These are phyloP conservation scores for Sisor rabdophorus DNA, from an alignment of 2,113 vertebrate genomes.

Conservation along the genomic window DNA sequence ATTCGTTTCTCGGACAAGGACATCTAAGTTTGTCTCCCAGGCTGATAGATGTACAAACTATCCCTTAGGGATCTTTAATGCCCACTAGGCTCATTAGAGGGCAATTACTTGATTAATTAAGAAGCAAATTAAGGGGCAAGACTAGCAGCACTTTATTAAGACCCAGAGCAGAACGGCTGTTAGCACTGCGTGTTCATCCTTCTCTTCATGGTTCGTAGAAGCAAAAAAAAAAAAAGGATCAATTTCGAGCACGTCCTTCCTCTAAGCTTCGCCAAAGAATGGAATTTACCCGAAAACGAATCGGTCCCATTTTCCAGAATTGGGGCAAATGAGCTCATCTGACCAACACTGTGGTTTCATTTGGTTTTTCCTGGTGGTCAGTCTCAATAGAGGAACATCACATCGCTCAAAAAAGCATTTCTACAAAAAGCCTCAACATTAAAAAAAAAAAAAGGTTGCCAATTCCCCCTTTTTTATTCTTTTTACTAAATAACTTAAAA, in stretches of 20 bases:
- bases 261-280: no score
- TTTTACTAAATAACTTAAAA: no score
- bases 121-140: conserved; percentile 32
- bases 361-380: not conserved
- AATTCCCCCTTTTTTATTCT: no score
- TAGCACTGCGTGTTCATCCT: conserved; percentile 6
- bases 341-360: not conserved
- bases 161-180: conserved; percentile 19
- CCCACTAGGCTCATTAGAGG: conserved; percentile 40
- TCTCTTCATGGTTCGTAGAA: not conserved
- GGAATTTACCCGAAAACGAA: not conserved
- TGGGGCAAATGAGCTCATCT: not conserved
- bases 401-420: not conserved
- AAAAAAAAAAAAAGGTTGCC: not conserved
- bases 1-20: conserved; percentile 23
- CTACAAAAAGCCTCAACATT: not conserved
- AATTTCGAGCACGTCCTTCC: not conserved
- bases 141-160: conserved; percentile 34
- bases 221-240: not conserved
- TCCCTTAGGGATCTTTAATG: conserved; percentile 19
- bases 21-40: conserved; percentile 18
- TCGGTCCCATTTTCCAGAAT: not conserved
- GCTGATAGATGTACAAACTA: conserved; percentile 35
- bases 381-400: not conserved
- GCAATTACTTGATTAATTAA: conserved; percentile 46